phyloP scores from a whole-genome alignment of 2,797 vertebrate genomes.

The Sciurus vulgaris region DNA sequence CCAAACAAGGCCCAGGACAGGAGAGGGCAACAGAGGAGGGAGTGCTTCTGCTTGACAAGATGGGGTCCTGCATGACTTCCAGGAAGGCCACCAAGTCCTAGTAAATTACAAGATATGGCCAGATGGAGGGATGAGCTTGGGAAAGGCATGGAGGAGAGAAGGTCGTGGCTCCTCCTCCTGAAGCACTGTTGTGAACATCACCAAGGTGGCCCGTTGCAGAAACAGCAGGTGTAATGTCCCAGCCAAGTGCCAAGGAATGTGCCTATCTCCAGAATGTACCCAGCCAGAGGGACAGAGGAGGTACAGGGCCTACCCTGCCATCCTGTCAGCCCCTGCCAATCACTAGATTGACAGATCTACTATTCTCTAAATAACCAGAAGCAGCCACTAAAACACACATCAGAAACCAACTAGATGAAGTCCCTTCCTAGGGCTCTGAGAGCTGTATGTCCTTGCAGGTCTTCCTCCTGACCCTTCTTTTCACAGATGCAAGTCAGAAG shows the following conservation, averaged over 20 bases:
- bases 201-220: background rate
- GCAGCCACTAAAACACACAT: constrained; percentile 51
- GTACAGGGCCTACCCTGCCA: background rate
- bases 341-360: constrained; percentile 60
- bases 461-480: background rate
- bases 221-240: background rate
- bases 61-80: background rate
- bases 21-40: rapidly evolving
- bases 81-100: background rate
- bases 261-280: constrained; percentile 24
- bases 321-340: constrained; percentile 62
- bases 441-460: background rate
- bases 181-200: background rate
- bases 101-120: background rate
- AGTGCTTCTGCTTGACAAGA: rapidly evolving
- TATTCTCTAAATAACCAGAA: constrained; percentile 44
- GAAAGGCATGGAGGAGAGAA: background rate
- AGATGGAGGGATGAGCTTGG: background rate
- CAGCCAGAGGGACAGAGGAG: background rate
- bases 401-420: background rate
- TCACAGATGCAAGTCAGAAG: background rate
- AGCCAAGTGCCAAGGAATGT: constrained; percentile 45
- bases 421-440: constrained; percentile 19
- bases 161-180: background rate
- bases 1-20: background rate